These are phyloP conservation scores for Choristoneura fumiferana DNA, from an alignment of 1,140 invertebrate species.

Conservation along the genomic window DNA sequence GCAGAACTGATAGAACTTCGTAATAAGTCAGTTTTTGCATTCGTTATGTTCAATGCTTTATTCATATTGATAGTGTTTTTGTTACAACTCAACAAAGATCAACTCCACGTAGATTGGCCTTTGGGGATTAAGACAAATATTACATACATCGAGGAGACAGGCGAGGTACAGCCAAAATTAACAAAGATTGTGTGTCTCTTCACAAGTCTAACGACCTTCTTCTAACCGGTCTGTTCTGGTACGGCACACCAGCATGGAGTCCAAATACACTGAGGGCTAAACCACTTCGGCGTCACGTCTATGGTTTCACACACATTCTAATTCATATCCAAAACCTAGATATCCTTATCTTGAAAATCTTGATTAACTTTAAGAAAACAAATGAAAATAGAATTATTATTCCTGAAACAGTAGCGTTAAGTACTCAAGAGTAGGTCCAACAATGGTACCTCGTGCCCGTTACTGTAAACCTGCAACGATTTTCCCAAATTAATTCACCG, in stretches of 20 bases:
- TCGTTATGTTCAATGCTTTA: constrained; percentile 99
- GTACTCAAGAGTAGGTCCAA: too few species aligned
- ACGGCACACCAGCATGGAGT: constrained; percentile 77
- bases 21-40: constrained; percentile 98
- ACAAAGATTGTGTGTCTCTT: constrained; percentile 66
- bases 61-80: constrained; percentile 99
- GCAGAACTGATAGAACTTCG: constrained; percentile 93
- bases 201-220: constrained; percentile 75
- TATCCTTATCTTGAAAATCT: constrained; percentile 20
- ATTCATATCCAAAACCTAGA: constrained; percentile 45
- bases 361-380: too few species aligned
- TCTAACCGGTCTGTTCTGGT: constrained; percentile 76
- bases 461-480: too few species aligned
- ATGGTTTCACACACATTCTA: constrained; percentile 54
- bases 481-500: background rate
- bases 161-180: constrained; percentile 85
- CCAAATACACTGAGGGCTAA: constrained; percentile 54
- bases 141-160: constrained; percentile 93
- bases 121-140: constrained; percentile 96
- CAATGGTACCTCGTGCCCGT: too few species aligned
- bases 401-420: too few species aligned
- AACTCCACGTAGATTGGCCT: constrained; percentile 96
- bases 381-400: too few species aligned
- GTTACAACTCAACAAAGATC: constrained; percentile 98
- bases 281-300: constrained; percentile 52